phyloP scores from a whole-genome alignment of 92 coral and sea anemone species.

The Paramuricea clavata region DNA sequence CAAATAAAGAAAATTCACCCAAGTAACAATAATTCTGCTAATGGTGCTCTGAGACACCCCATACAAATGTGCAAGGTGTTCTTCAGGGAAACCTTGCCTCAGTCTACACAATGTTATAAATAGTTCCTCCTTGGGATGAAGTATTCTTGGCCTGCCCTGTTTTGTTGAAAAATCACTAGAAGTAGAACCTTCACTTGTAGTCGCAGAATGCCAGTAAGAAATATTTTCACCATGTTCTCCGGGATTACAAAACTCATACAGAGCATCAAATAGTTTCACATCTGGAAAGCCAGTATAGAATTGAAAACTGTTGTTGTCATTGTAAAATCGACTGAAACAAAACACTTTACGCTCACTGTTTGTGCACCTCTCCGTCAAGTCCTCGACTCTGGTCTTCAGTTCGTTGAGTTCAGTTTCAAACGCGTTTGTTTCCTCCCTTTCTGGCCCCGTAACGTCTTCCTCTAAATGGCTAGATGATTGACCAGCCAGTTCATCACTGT shows the following conservation, averaged over 20 bases:
- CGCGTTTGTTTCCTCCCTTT: not conserved
- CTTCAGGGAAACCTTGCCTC: conserved; percentile 70
- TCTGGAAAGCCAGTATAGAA: conserved; percentile 67
- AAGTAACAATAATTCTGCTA: conserved; percentile 63
- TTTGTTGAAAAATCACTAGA: conserved; percentile 34
- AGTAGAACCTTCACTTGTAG: conserved; percentile 50
- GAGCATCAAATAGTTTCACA: conserved; percentile 39
- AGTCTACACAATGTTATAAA: conserved; percentile 66
- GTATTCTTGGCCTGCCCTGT: conserved; percentile 58
- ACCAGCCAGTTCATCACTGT: conserved; percentile 19
- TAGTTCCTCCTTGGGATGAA: conserved; percentile 70
- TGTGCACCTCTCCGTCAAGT: not conserved
- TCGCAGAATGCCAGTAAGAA: conserved; percentile 67
- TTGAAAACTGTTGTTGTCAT: not conserved
- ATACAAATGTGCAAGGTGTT: conserved; percentile 68
- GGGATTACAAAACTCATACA: conserved; percentile 58
- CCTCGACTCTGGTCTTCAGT: not conserved
- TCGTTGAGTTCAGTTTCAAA: not conserved
- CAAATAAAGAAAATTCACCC: conserved; percentile 72
- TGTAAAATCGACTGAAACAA: not conserved
- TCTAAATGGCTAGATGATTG: not conserved
- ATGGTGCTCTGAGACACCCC: conserved; percentile 59
- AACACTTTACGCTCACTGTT: not conserved
- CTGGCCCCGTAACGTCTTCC: not conserved
- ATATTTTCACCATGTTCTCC: conserved; percentile 75